Conservation (phyloP, 2,888 invertebrate genomes). For the Tryphoninae sp. region DNA sequence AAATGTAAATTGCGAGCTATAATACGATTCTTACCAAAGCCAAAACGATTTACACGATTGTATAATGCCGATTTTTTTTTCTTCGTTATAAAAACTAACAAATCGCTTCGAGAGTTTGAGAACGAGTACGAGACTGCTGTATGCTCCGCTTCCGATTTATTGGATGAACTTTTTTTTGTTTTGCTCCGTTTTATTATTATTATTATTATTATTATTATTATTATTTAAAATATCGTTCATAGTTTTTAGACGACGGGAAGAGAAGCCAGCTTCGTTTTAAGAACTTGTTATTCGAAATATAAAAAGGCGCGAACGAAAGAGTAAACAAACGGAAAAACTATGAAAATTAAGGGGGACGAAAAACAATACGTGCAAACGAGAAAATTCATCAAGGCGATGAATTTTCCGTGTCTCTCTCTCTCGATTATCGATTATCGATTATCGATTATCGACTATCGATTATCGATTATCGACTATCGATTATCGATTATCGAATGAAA, state of each 20-base stretch:
- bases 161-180: constrained; percentile 44
- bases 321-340: constrained; percentile 7
- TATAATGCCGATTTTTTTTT: constrained; percentile 60
- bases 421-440: neutral
- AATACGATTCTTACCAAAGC: constrained; percentile 66
- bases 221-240: constrained; percentile 44
- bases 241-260: constrained; percentile 40
- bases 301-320: constrained; percentile 27
- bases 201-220: no score
- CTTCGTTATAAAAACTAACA: constrained; percentile 51
- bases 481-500: constrained; percentile 13
- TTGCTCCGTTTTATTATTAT: neutral
- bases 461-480: neutral
- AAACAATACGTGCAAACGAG: constrained; percentile 15
- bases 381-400: constrained; percentile 3
- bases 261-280: constrained; percentile 40
- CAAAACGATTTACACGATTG: constrained; percentile 61
- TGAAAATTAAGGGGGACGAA: constrained; percentile 18
- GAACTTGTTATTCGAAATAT: constrained; percentile 47
- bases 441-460: no score
- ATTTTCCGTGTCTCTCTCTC: constrained; percentile 30
- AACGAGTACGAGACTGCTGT: constrained; percentile 50
- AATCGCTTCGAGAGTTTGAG: constrained; percentile 57
- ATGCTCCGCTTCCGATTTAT: constrained; percentile 52
- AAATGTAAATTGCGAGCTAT: constrained; percentile 43